Conservation (phyloP, 2,888 invertebrate genomes). For the Nephrotoma appendiculata region DNA sequence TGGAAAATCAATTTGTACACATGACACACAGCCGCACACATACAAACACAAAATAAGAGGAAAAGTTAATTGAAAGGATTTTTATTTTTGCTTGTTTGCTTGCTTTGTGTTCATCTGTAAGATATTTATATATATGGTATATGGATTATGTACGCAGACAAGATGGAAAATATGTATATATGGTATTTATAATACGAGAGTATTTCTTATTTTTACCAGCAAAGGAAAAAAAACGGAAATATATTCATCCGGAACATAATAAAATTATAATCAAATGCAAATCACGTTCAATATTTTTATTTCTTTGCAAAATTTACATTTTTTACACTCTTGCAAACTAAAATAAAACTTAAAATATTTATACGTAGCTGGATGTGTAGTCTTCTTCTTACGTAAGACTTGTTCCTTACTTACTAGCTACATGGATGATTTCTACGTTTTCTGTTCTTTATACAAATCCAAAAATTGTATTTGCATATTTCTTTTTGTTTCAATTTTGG, state of each 20-base stretch:
- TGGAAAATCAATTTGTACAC: neutral
- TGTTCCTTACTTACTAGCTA: neutral
- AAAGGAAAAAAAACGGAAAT: neutral
- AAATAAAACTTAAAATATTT: neutral
- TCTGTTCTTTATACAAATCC: neutral
- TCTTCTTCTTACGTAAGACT: neutral
- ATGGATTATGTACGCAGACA: neutral
- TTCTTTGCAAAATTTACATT: neutral
- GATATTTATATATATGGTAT: neutral
- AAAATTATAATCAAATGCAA: neutral
- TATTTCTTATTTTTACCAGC: neutral
- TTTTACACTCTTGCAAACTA: neutral
- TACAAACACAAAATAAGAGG: neutral
- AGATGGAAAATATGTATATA: neutral
- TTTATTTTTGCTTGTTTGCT: neutral
- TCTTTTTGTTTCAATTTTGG: neutral
- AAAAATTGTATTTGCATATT: neutral
- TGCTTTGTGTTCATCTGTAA: neutral
- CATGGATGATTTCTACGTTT: neutral
- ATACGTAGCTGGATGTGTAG: neutral
- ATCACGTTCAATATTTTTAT: neutral
- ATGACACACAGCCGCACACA: neutral
- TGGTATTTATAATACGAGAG: neutral
- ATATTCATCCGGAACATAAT: neutral
- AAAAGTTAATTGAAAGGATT: neutral